Conservation (phyloP, 2,888 invertebrate species). For the Apamea epomidion region DNA sequence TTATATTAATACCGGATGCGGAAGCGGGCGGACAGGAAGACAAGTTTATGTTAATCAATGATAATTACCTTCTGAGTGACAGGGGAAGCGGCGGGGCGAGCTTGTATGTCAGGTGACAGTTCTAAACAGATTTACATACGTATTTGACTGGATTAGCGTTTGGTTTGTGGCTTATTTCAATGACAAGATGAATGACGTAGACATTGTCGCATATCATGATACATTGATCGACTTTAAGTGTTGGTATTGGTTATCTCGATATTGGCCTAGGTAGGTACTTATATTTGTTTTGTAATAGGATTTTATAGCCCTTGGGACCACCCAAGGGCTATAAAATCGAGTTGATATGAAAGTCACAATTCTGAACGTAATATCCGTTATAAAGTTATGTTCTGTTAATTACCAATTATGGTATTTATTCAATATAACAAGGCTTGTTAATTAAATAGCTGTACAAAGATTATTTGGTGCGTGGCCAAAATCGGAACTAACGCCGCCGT, state of each 20-base stretch:
- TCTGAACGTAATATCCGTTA: not conserved
- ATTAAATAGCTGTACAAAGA: not conserved
- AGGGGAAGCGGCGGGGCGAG: conserved; percentile 42
- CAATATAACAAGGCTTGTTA: not conserved
- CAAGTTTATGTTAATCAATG: conserved; percentile 66
- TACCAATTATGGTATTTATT: not conserved
- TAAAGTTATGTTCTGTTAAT: not conserved
- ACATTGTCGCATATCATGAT: not conserved
- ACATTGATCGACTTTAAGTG: not conserved
- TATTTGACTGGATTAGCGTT: conserved; percentile 53
- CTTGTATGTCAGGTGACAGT: conserved; percentile 48
- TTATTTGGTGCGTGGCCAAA: not conserved
- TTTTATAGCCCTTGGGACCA: too few relatives aligned
- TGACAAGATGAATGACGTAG: conserved; percentile 18
- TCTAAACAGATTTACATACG: conserved; percentile 61
- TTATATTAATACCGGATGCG: conserved; percentile 72
- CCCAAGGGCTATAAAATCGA: not conserved
- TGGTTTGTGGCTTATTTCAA: conserved; percentile 23
- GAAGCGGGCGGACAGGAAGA: conserved; percentile 71
- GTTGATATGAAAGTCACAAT: not conserved
- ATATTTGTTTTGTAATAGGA: not conserved
- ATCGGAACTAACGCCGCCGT: not conserved
- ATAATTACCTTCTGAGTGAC: conserved; percentile 61
- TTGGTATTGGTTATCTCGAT: not conserved
- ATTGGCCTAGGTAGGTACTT: not conserved